Evolutionary conservation across 2,113 vertebrate species (phyloP), one percentile per base, ranked within the genome.

Genomic region (Megaceryle maxima): DNA sequence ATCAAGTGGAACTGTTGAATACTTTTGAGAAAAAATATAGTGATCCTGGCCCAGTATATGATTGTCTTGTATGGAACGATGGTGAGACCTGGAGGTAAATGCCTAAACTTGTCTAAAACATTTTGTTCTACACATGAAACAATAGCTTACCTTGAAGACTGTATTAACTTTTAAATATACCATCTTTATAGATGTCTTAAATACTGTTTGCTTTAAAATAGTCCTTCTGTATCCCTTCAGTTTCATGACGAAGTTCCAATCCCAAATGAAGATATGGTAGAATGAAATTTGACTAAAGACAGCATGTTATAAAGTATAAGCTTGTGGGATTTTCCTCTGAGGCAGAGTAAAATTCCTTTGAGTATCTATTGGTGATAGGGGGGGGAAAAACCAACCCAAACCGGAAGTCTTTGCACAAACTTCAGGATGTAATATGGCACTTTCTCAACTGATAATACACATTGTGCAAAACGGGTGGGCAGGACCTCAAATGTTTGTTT

Each of bases 1-100:
- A 98, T 95, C 99, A 99, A 95, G 98, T 99, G 41, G 99, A 99
- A 97, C 97, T 99, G 66, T 96, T 99, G 43, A 99, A 99, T 89
- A 98, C 98, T 51, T 98, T 99, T 97, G 99, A 99, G 97, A 99
- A 99, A 97, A 99, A 99, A 94, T 99, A 99, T 31, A 99, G 98
- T 55, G 99, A 99, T 94, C 99, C 99, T n/a, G 99, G 99, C 56
- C 99, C 99, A 31, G 99, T 99, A 1, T 99, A 99, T 88, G 99
- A 99, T 96, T 99, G 99, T 85, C 55, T 99, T 64, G 98, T 99
- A 24, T 99, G 99, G 99, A 96, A 99, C 20, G 99, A 99, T 2
- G 99, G 99, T 16, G 97, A 98, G 89, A 98, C 98, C 6, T 99
- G 99, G 99, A 99, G 98, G 99, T 99, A 97, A 96, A 70, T 51